These are phyloP conservation scores for Colistium nudipinnis DNA, from an alignment of 2,113 vertebrate genomes.

Conservation along the genomic window DNA sequence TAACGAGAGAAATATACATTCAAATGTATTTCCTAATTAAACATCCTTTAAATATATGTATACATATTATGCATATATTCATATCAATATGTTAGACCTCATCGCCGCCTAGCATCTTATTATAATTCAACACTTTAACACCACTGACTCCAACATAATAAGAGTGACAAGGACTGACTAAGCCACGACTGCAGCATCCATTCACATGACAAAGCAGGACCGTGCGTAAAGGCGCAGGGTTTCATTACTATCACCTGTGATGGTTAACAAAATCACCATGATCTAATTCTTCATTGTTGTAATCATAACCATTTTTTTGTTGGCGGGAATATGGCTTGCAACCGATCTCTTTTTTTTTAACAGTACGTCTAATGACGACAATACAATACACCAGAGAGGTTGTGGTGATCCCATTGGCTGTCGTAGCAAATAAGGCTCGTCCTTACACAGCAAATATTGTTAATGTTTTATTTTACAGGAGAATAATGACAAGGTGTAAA, in stretches of 20 bases:
- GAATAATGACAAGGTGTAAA: slow-evolving; percentile 50
- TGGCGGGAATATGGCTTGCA: neutral
- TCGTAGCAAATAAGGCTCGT: slow-evolving; percentile 50
- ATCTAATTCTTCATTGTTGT: no score
- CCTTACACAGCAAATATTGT: slow-evolving; percentile 77
- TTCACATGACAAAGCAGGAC: slow-evolving; percentile 67
- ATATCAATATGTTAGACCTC: no score
- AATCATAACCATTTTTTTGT: neutral
- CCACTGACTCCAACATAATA: slow-evolving; percentile 17
- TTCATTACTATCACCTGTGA: neutral
- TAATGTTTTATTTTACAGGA: slow-evolving; percentile 37
- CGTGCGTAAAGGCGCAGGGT: slow-evolving; percentile 47
- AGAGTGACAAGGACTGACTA: slow-evolving; percentile 49
- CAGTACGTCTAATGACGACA: neutral
- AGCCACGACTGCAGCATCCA: slow-evolving; percentile 52
- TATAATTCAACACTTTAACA: slow-evolving; percentile 5
- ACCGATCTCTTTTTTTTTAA: neutral
- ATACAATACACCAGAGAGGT: slow-evolving; percentile 30
- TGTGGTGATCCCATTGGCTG: slow-evolving; percentile 57
- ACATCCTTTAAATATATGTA: neutral
- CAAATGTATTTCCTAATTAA: neutral
- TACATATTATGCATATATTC: no score
- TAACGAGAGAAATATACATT: neutral
- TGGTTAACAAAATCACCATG: neutral
- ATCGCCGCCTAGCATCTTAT: neutral